These are phyloP conservation scores for Pristionchus entomophagus DNA, from an alignment of 2,888 invertebrate species.

Conservation along the genomic window DNA sequence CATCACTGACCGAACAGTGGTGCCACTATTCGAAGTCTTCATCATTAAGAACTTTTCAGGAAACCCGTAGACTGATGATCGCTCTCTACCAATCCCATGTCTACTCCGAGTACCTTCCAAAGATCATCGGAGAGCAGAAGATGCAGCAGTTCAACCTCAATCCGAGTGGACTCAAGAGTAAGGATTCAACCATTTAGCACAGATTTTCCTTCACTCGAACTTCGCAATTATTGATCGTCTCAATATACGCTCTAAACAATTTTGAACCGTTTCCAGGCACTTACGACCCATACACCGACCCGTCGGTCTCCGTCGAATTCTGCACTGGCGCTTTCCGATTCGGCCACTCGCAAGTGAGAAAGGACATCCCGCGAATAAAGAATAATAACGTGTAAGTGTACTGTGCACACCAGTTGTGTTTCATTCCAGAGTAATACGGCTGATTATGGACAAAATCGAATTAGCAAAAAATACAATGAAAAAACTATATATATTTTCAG, in stretches of 20 bases:
- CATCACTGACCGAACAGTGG: no score
- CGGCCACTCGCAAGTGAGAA: constrained; percentile 78
- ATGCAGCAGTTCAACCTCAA: constrained; percentile 55
- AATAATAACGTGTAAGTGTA: constrained; percentile 45
- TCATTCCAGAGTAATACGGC: no score
- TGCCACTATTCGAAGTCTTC: no score
- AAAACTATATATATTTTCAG: constrained; percentile 43
- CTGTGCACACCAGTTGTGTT: no score
- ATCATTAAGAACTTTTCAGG: constrained; percentile 49
- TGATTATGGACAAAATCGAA: background rate
- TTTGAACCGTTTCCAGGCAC: background rate
- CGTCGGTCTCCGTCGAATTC: constrained; percentile 90
- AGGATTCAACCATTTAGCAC: background rate
- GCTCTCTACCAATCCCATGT: no score
- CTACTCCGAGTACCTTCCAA: constrained; percentile 82
- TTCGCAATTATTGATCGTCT: no score
- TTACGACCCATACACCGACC: constrained; percentile 79
- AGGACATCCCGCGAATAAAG: constrained; percentile 53
- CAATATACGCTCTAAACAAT: background rate
- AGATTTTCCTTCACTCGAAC: background rate
- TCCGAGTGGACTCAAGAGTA: constrained; percentile 17
- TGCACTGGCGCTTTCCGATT: constrained; percentile 91
- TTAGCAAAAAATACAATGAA: background rate
- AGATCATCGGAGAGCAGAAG: constrained; percentile 81
- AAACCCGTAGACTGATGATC: constrained; percentile 76